Conservation (phyloP, 1,140 invertebrate species). For the Drosophila saltans region DNA sequence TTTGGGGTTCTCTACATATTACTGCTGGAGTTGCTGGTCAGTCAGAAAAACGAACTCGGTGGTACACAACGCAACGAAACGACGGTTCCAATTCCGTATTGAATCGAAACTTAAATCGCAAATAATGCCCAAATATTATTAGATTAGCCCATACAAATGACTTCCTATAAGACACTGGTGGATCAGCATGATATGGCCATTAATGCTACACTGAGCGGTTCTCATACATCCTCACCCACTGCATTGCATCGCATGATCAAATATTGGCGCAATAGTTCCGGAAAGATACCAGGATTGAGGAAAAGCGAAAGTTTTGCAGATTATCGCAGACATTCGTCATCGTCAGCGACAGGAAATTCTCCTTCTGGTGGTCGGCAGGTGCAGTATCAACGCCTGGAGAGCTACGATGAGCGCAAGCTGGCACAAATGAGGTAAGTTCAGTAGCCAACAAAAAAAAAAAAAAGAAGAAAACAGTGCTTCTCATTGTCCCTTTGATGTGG, state of each 20-base stretch:
- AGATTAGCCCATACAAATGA: constrained; percentile 41
- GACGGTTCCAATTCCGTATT: constrained; percentile 5
- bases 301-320: constrained; percentile 77
- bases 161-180: constrained; percentile 60
- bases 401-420: constrained; percentile 71
- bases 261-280: constrained; percentile 76
- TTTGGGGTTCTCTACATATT: constrained; percentile 6
- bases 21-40: constrained; percentile 16
- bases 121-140: constrained; percentile 4
- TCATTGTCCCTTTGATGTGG: constrained; percentile 37
- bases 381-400: constrained; percentile 73
- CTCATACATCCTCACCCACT: constrained; percentile 53
- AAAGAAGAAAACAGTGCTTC: constrained; percentile 28
- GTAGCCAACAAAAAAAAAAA: not conserved
- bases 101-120: not conserved
- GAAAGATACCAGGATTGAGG: constrained; percentile 60
- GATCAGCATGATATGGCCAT: constrained; percentile 46
- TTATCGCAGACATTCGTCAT: constrained; percentile 59
- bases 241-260: constrained; percentile 70
- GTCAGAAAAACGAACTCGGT: constrained; percentile 17
- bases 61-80: constrained; percentile 7
- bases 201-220: not conserved
- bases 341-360: constrained; percentile 13
- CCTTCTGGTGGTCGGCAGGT: constrained; percentile 32
- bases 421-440: constrained; percentile 63